phyloP scores from a whole-genome alignment of 2,797 vertebrate genomes.

The Pampus argenteus region DNA sequence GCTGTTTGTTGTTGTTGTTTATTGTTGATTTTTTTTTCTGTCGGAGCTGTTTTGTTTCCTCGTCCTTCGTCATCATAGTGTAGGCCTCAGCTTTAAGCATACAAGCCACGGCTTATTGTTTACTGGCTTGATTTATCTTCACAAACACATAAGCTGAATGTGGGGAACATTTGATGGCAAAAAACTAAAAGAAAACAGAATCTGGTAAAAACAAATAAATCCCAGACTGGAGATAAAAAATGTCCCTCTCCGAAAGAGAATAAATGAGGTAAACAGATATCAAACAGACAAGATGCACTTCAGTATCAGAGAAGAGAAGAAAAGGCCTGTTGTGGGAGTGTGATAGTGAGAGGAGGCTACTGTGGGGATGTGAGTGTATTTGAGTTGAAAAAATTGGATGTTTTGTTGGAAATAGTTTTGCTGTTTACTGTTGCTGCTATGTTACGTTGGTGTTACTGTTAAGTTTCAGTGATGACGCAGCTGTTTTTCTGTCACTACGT shows the following conservation, averaged over 20 bases:
- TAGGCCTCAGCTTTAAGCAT: neutral
- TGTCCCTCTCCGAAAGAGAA: neutral
- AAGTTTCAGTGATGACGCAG: neutral
- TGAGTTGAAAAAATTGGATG: neutral
- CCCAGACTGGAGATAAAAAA: neutral
- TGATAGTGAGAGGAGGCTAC: neutral
- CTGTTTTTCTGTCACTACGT: neutral
- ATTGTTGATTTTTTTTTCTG: conserved; percentile 19
- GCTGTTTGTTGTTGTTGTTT: conserved; percentile 11
- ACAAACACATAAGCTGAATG: neutral
- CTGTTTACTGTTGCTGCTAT: neutral
- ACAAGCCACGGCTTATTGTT: neutral
- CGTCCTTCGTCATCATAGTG: neutral
- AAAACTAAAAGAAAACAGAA: neutral
- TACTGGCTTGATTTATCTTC: neutral
- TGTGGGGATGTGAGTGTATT: neutral
- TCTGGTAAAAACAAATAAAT: neutral
- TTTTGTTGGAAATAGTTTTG: neutral
- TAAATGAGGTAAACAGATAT: neutral
- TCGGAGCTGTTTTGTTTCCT: neutral
- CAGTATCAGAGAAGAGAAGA: neutral
- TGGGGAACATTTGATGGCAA: neutral
- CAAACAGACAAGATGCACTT: neutral
- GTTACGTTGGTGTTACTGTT: neutral
- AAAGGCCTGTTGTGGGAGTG: neutral